phyloP scores from a whole-genome alignment of 2,888 invertebrate species.

The Drosophila rubida region DNA sequence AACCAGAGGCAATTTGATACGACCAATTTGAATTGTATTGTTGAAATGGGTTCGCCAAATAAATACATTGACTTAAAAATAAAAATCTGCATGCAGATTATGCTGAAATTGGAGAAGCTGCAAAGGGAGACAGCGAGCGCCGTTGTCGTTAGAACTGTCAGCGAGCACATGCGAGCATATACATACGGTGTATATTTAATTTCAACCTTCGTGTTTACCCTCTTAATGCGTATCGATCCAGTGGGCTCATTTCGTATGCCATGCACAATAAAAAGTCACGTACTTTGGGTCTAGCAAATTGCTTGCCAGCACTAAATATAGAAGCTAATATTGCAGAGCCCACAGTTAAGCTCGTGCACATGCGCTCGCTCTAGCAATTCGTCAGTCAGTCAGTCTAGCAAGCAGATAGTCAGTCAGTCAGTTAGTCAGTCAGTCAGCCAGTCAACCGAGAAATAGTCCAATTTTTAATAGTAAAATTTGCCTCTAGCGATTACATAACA shows the following conservation, averaged over 20 bases:
- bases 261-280: conserved; percentile 48
- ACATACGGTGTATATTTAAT: conserved; percentile 15
- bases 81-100: background rate
- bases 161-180: background rate
- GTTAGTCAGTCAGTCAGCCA: conserved; percentile 15
- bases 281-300: conserved; percentile 47
- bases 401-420: conserved; percentile 4
- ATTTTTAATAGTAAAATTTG: conserved; percentile 11
- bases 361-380: conserved; percentile 23
- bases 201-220: conserved; percentile 35
- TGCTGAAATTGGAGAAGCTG: background rate
- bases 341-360: conserved; percentile 37
- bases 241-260: conserved; percentile 42
- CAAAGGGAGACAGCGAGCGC: background rate
- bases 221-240: conserved; percentile 56
- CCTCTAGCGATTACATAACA: conserved; percentile 55
- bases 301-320: conserved; percentile 43
- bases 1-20: background rate
- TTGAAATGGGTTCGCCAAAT: background rate
- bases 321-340: conserved; percentile 39
- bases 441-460: conserved; percentile 14
- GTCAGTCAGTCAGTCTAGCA: conserved; percentile 11
- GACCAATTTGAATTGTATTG: background rate
- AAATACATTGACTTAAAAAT: no score
- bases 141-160: background rate